Percentiles rank a stretch among this genome's conserved stretches.
phyloP scores from a whole-genome alignment of 2,888 invertebrate genomes.

The Pachycephus smyrnensis region DNA sequence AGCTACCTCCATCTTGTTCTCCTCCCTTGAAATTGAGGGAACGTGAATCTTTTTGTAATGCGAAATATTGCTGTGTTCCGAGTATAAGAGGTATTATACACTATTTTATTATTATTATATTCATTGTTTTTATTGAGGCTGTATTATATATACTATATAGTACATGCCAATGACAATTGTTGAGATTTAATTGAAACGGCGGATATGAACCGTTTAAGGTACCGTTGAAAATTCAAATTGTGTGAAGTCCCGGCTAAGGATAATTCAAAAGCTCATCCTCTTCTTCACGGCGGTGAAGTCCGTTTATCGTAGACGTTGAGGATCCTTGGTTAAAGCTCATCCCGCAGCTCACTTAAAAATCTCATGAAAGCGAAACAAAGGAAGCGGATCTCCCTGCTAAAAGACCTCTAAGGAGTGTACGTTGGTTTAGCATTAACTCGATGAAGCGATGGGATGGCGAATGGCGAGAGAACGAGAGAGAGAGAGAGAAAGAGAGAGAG shows the following conservation, averaged over 20 bases:
- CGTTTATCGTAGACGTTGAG: constrained; percentile 9
- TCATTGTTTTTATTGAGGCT: no score
- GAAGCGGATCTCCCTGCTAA: constrained; percentile 39
- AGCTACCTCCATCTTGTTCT: not conserved
- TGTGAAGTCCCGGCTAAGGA: constrained; percentile 28
- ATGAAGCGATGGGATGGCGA: constrained; percentile 37
- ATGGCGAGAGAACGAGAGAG: constrained; percentile 29
- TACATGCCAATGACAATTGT: not conserved
- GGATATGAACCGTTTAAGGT: not conserved
- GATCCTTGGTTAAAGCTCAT: constrained; percentile 50
- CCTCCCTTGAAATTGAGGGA: not conserved
- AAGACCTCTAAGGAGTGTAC: constrained; percentile 33
- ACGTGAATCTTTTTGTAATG: not conserved
- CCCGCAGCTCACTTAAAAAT: constrained; percentile 57
- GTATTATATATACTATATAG: no score
- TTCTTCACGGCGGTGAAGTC: not conserved
- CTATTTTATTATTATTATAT: not conserved
- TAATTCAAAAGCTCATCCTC: constrained; percentile 43
- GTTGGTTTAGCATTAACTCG: constrained; percentile 53
- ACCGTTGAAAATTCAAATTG: not conserved
- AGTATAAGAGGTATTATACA: not conserved
- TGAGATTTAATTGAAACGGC: not conserved
- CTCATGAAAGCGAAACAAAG: constrained; percentile 62
- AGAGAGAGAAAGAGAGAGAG: constrained; percentile 28
- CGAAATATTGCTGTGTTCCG: not conserved